Percentiles rank a stretch among this genome's conserved stretches.
These are phyloP conservation scores for Phortica variegata DNA, from an alignment of 1,140 invertebrate genomes.

Conservation along the genomic window DNA sequence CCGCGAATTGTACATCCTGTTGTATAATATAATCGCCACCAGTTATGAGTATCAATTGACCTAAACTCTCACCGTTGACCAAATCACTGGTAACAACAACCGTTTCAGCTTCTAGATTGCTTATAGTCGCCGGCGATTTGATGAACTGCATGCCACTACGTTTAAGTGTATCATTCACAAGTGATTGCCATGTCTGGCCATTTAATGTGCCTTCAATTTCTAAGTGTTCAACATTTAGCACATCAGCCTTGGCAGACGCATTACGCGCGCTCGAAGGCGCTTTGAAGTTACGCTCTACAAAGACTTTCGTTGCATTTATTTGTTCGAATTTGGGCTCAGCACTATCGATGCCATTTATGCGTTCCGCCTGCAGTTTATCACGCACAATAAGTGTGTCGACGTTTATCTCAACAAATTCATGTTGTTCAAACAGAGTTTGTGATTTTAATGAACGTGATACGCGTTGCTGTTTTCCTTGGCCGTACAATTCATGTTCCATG, in stretches of 20 bases:
- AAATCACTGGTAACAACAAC: conserved; percentile 30
- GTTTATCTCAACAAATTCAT: conserved; percentile 33
- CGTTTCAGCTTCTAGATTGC: conserved; percentile 25
- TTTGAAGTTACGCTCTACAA: conserved; percentile 26
- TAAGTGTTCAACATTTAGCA: conserved; percentile 22
- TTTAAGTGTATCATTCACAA: conserved; percentile 36
- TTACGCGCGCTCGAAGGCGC: conserved; percentile 1
- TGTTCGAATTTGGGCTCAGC: conserved; percentile 25
- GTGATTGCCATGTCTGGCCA: conserved; percentile 25
- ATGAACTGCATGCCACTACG: conserved; percentile 37
- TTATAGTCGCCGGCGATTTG: conserved; percentile 24
- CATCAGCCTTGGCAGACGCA: conserved; percentile 1
- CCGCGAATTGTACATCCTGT: conserved; percentile 56
- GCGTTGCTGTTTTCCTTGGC: background rate
- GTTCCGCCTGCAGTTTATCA: conserved; percentile 17
- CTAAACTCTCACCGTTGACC: conserved; percentile 30
- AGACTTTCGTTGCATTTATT: conserved; percentile 31
- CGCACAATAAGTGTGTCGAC: conserved; percentile 34
- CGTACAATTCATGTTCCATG: conserved; percentile 20
- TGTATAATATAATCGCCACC: conserved; percentile 45
- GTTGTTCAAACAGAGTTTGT: conserved; percentile 3
- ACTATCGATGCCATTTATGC: conserved; percentile 33
- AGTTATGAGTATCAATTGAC: conserved; percentile 33
- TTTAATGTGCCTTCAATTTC: conserved; percentile 35
- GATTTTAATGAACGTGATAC: background rate